Conservation (phyloP, 2,113 vertebrate genomes). For the human (Homo sapiens) region DNA sequence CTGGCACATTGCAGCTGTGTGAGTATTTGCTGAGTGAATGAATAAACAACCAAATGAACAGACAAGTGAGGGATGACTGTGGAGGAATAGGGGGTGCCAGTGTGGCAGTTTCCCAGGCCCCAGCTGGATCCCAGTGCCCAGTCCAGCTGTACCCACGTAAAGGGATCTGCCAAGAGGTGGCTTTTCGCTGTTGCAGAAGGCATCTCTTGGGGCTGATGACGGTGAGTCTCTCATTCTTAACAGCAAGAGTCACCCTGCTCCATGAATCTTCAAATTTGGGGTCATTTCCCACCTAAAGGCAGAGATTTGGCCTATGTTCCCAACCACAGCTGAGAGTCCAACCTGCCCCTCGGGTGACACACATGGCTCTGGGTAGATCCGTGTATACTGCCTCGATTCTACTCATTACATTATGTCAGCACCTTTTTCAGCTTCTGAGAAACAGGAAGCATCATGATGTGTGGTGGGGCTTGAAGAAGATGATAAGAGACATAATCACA, state of each 20-base stretch:
- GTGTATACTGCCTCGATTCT: background rate
- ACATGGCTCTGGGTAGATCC: background rate
- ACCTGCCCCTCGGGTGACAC: background rate
- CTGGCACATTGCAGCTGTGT: no score
- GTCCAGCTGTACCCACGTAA: background rate
- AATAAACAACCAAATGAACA: background rate
- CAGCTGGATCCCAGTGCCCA: background rate
- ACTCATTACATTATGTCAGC: conserved; percentile 43
- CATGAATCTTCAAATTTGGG: background rate
- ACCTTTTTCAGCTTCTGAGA: conserved; percentile 62
- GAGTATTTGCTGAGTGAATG: background rate
- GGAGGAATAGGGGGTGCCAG: background rate
- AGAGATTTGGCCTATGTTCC: background rate
- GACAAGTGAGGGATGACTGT: background rate
- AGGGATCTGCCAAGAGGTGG: background rate
- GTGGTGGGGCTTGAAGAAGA: conserved; percentile 19
- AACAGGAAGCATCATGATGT: conserved; percentile 64
- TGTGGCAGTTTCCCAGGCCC: background rate
- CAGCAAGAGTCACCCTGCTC: background rate
- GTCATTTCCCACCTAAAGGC: fast-evolving
- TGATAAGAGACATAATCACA: conserved; percentile 37
- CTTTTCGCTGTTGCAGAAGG: background rate
- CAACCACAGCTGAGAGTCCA: background rate
- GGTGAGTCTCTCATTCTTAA: no score
- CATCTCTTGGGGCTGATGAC: background rate